Base-by-base conservation (phyloP, 1,140 invertebrate species). In the Nasonia giraulti region DNA sequence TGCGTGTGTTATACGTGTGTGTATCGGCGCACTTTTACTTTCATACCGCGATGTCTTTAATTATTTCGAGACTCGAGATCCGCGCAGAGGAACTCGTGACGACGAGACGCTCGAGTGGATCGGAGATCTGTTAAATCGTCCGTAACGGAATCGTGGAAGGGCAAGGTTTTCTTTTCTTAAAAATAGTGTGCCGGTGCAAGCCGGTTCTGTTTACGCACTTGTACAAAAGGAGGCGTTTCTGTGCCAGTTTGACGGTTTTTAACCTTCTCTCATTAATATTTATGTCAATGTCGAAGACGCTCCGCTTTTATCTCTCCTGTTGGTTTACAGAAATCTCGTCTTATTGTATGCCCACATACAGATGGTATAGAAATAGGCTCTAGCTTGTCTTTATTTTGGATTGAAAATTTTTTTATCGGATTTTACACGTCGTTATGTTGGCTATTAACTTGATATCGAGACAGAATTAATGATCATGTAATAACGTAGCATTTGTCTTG, bases 151-250 rank as follows among this genome's bases (percentile, higher is more conserved):
- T 62, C 55, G 55, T 62, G 55, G 55, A 62, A 62, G 55, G 55
- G 55, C 55, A n/a, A 62, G 55, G 20, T 62, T 62, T n/a, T 62
- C 55, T 62, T 62, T 62, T 62, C 55, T 62, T 62, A 62, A n/a
- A 62, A 55, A 17, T 17, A 62, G 17, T 62, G 55, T 62, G 20
- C 17, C 17, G 1, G 5, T n/a, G n/a, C 17, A 62, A 62, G 55
- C 55, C 17, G 55, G 55, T n/a, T 62, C 55, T 20, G 6, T 62
- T 62, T n/a, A 62, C 55, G 20, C 20, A 14, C 12, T 62, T n/a
- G 20, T 7, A 62, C 55, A 62, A n/a, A 62, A 62, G 55, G 20
- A 62, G 17, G 17, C 55, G 55, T n/a, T 62, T 62, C 55, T 62
- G 55, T n/a, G 55, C 20, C 55, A 62, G 17, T 62, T 62, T 20